Conservation (phyloP, 2,113 vertebrate genomes). For the Ctenodactylus gundi region DNA sequence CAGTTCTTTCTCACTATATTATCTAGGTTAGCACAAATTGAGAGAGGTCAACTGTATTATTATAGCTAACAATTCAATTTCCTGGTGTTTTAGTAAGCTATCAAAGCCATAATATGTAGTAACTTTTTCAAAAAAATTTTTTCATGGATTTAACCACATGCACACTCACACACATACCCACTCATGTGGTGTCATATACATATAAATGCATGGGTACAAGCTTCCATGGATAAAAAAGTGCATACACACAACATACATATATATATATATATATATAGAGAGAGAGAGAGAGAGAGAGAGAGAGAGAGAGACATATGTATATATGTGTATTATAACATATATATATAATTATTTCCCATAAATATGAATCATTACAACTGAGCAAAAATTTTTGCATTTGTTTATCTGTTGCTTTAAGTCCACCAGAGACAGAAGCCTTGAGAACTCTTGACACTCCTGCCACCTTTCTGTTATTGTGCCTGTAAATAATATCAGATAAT, state of each 20-base stretch:
- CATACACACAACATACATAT: neutral
- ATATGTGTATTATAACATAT: neutral
- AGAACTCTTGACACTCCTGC: neutral
- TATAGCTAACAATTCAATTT: neutral
- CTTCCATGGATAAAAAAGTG: neutral
- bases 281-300: too few relatives aligned
- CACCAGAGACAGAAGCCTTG: neutral
- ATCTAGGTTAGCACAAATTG: neutral
- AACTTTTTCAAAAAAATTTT: neutral
- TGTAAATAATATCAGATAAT: neutral
- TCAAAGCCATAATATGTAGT: neutral
- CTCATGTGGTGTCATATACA: too few relatives aligned
- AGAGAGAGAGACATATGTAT: too few relatives aligned
- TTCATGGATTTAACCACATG: neutral
- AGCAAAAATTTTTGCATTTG: neutral
- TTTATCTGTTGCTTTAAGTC: neutral
- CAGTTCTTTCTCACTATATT: neutral
- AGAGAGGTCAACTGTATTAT: conserved; percentile 35
- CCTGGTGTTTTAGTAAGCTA: neutral
- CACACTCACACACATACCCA: neutral
- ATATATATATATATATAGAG: neutral
- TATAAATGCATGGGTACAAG: neutral
- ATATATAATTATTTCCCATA: neutral
- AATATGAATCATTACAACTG: too few relatives aligned
- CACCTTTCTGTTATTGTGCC: neutral